Evolutionary conservation across 2,113 vertebrate species (phyloP).

Genomic region (Marmota monax): DNA sequence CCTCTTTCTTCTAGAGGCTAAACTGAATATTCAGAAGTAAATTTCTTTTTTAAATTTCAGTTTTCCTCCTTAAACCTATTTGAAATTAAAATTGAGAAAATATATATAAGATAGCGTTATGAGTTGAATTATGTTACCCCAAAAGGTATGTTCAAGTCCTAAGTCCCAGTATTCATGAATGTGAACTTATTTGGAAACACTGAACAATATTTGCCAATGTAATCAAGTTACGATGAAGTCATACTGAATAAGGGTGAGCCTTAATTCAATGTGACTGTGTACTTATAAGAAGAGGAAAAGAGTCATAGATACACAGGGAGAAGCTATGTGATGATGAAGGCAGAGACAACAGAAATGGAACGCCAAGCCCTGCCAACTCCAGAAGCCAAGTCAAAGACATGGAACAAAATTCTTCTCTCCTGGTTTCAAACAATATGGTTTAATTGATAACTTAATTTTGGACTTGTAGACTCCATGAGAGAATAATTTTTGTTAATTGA

Average conservation of each 20-base stretch:
- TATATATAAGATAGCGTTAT: background rate
- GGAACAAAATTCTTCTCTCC: background rate
- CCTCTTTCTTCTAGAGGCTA: background rate
- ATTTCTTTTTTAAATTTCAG: background rate
- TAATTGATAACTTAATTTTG: background rate
- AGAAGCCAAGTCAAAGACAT: background rate
- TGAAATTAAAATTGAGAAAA: background rate
- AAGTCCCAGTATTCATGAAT: background rate
- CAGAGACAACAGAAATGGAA: background rate
- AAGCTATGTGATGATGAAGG: background rate
- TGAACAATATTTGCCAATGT: background rate
- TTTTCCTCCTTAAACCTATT: background rate
- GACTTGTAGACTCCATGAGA: background rate
- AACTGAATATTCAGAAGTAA: background rate
- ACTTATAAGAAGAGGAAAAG: background rate
- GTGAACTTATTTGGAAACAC: slow-evolving; percentile 13
- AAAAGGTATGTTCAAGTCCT: slow-evolving; percentile 16
- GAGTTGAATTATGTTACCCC: background rate
- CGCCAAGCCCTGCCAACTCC: background rate
- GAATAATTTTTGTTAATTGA: background rate
- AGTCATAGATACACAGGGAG: background rate
- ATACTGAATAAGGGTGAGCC: background rate
- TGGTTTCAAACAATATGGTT: background rate
- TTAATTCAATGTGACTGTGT: background rate
- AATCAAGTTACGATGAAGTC: slow-evolving; percentile 4